Conservation (phyloP, 1,140 invertebrate species). For the Leptinotarsa lineolata region DNA sequence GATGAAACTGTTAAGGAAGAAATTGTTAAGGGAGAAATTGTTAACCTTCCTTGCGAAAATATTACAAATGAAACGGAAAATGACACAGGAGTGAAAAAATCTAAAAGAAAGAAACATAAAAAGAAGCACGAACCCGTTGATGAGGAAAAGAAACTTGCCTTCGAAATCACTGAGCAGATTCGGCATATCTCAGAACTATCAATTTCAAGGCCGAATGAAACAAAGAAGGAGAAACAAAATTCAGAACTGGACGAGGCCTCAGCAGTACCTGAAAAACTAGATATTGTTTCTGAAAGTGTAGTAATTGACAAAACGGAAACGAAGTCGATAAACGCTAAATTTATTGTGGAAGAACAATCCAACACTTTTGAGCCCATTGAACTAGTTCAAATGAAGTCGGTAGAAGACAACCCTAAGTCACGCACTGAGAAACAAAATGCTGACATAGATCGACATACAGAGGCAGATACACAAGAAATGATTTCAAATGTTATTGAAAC, state of each 20-base stretch:
- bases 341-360: not conserved
- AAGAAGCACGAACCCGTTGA: constrained; percentile 21
- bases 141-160: constrained; percentile 15
- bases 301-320: not conserved
- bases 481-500: not conserved
- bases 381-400: no score
- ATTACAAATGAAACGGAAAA: not conserved
- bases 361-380: no score
- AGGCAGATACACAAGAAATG: not conserved
- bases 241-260: not conserved
- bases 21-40: not conserved
- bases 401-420: no score
- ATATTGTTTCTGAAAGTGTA: not conserved
- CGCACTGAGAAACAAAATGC: no score
- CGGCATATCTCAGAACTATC: constrained; percentile 9
- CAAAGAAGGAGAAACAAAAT: not conserved
- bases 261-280: not conserved
- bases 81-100: not conserved
- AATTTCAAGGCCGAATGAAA: not conserved
- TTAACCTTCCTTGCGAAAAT: not conserved
- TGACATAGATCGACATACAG: no score
- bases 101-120: constrained; percentile 26
- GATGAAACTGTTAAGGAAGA: not conserved
- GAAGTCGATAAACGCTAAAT: not conserved
- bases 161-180: constrained; percentile 10